Percentiles rank a stretch among this genome's conserved stretches.
Evolutionary conservation across 53 echinoderm and acorn worm genomes (phyloP).

Genomic region (Arbacia lixula): DNA sequence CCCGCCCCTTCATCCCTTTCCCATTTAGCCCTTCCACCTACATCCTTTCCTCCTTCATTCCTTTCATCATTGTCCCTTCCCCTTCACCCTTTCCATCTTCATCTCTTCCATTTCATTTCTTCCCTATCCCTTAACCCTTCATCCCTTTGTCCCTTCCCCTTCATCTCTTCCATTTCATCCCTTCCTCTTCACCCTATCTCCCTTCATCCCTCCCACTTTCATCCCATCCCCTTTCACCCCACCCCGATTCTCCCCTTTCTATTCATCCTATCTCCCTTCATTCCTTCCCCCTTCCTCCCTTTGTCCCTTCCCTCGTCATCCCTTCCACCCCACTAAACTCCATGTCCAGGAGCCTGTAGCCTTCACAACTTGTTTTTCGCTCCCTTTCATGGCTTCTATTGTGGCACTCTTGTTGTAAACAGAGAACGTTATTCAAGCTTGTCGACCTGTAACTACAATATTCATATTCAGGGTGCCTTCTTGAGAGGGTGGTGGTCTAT

Average conservation of each 20-base stretch:
- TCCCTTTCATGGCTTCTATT: background rate
- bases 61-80: background rate
- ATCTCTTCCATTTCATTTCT: background rate
- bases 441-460: no score
- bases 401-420: background rate
- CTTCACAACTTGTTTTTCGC: background rate
- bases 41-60: background rate
- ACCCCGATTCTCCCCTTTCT: background rate
- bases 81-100: background rate
- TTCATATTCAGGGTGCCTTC: no score
- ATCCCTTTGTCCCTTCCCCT: background rate
- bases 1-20: background rate
- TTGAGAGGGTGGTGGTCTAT: no score
- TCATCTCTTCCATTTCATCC: background rate
- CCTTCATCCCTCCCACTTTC: conserved; percentile 1
- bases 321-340: background rate
- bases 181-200: background rate
- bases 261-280: background rate
- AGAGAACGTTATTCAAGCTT: no score
- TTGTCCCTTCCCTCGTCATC: background rate
- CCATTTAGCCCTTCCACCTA: background rate
- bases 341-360: no score
- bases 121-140: background rate
- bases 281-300: background rate
- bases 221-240: background rate